Evolutionary conservation across 2,888 invertebrate species (phyloP).

Genomic region (Drosophila histrio): DNA sequence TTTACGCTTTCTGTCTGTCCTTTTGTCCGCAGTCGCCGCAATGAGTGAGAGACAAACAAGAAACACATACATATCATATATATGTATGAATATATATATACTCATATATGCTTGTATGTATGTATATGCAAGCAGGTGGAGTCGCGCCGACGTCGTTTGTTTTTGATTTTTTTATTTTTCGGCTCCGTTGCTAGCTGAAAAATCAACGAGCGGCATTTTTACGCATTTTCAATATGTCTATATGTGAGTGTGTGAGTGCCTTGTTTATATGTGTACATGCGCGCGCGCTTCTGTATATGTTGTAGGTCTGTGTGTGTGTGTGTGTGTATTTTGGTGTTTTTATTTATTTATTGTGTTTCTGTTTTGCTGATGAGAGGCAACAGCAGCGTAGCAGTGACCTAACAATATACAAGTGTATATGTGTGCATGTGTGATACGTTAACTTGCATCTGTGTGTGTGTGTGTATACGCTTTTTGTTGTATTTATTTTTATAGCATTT

Average conservation of each 20-base stretch:
- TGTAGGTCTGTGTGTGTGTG: conserved; percentile 15
- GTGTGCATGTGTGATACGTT: conserved; percentile 22
- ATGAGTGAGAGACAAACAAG: conserved; percentile 67
- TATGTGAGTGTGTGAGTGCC: conserved; percentile 30
- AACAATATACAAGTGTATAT: conserved; percentile 42
- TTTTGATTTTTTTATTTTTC: conserved; percentile 42
- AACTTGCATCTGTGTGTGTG: conserved; percentile 30
- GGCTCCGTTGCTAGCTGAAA: conserved; percentile 72
- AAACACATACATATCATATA: conserved; percentile 33
- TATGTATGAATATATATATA: conserved; percentile 6
- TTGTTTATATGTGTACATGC: conserved; percentile 41
- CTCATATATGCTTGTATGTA: conserved; percentile 4
- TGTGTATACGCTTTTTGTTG: conserved; percentile 50
- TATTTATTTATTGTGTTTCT: conserved; percentile 79
- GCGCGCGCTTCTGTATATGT: conserved; percentile 24
- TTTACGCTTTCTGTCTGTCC: conserved; percentile 62
- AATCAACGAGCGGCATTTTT: conserved; percentile 81
- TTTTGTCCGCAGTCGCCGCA: conserved; percentile 48
- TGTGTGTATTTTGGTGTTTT: conserved; percentile 72
- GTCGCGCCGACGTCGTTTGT: conserved; percentile 69
- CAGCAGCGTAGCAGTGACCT: conserved; percentile 64
- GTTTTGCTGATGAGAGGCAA: conserved; percentile 68
- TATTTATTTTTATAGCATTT: conserved; percentile 72
- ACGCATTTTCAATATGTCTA: conserved; percentile 74
- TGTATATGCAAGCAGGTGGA: conserved; percentile 67